phyloP scores from a whole-genome alignment of 2,888 invertebrate genomes.

The Adelphocoris suturalis region DNA sequence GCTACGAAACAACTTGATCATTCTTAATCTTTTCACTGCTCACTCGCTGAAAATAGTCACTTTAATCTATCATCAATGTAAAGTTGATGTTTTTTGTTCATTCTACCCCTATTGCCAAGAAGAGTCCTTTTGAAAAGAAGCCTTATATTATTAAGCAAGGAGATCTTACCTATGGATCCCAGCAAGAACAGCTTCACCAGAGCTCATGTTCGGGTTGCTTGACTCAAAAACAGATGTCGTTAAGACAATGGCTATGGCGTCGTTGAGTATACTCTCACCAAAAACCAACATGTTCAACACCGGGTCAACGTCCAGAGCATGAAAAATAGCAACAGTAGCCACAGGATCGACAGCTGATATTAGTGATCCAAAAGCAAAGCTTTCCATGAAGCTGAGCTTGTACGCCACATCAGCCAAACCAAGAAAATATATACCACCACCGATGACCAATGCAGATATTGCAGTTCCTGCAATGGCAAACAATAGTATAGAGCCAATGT shows the following conservation, averaged over 20 bases:
- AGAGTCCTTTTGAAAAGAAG: too few relatives aligned
- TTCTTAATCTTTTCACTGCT: too few relatives aligned
- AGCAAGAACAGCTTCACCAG: constrained; percentile 91
- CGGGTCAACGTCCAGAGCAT: constrained; percentile 97
- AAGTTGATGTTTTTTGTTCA: too few relatives aligned
- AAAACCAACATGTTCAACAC: constrained; percentile 99
- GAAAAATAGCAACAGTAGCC: constrained; percentile 98
- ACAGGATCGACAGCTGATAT: constrained; percentile 99
- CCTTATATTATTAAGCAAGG: too few relatives aligned
- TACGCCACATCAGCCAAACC: constrained; percentile 96
- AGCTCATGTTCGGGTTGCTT: constrained; percentile 84
- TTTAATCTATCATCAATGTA: too few relatives aligned
- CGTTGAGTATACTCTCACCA: constrained; percentile 95
- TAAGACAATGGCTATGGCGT: constrained; percentile 98
- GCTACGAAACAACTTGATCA: too few relatives aligned
- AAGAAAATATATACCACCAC: constrained; percentile 95
- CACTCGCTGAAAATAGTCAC: too few relatives aligned
- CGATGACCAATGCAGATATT: constrained; percentile 97
- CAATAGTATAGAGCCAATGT: constrained; percentile 98
- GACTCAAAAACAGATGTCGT: constrained; percentile 92
- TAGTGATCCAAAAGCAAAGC: constrained; percentile 98
- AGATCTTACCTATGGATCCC: constrained; percentile 83
- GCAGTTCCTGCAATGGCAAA: constrained; percentile 99
- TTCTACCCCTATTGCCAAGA: too few relatives aligned
- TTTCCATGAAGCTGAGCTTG: constrained; percentile 94